Base-by-base conservation (phyloP, 53 echinoderm and acorn worm genomes). In the Echinometra lucunter region DNA sequence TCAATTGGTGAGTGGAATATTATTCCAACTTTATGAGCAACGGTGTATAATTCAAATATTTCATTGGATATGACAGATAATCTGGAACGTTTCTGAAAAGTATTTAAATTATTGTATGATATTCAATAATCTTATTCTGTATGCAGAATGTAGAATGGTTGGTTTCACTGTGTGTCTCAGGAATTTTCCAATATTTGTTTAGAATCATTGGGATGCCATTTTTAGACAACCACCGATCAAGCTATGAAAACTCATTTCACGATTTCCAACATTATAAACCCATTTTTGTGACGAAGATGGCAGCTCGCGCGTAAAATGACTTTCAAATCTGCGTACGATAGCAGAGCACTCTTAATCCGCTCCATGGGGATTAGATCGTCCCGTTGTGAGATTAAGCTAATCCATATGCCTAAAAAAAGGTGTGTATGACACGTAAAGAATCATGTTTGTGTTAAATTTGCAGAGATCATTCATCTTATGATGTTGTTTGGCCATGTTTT, bases 251-350 rank as follows among this genome's bases (percentile, higher is more conserved):
- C 38, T 17, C 23, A 32, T 69, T 30, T 69, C 69, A 78, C 38
- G 2, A 42, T 42, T 78, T 17, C 42, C 19, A 42, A 42, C 7
- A 63, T 63, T 7, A 23, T 25, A 21, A 34, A 9, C 72, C 35
- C 72, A 72, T 78, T 19, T 78, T 35, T 17, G 19, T 21, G 19
- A 63, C 63, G 21, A 21, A 18, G 42, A 78, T 19, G 2, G 78
- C 78, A 85, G 85, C 45, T 85, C 27, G 16, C 2, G 85, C 85
- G 85, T 85, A 85, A 85, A 85, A 85, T 85, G 85, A n/a, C 16
- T 47, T 49, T 85, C 85, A n/a, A 85, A 85, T 85, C 85, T 13
- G 49, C n/a, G 85, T 85, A 28, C 13, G 45, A 49, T 47, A 85
- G 49, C 85, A 53, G 49, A 45, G 19, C 85, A n/a, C 49, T 85